Conservation (phyloP, 2,888 invertebrate genomes). For the Isotomurus palustris region DNA sequence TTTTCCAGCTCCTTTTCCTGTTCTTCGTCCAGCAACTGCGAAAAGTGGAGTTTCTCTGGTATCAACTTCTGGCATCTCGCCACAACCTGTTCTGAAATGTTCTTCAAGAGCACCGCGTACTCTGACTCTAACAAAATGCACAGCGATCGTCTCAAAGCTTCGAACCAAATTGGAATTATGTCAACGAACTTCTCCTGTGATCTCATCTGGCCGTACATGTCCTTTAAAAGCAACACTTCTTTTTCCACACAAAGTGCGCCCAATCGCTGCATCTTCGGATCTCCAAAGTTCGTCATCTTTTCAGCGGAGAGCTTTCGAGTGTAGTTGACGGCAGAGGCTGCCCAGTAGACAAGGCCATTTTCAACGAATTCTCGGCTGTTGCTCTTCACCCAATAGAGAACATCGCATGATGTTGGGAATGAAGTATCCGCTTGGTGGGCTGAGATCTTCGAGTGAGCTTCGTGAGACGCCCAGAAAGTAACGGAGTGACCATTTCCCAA, state of each 20-base stretch:
- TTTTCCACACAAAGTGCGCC: conserved; percentile 7
- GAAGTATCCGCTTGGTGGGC: neutral
- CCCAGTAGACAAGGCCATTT: conserved; percentile 37
- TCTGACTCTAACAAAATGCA: neutral
- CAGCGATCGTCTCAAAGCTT: neutral
- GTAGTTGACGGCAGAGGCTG: conserved; percentile 25
- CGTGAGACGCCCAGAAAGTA: conserved; percentile 30
- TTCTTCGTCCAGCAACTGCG: conserved; percentile 20
- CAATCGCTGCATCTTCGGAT: neutral
- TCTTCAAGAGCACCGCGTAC: neutral
- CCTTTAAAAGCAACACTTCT: conserved; percentile 1
- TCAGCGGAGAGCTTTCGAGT: conserved; percentile 27
- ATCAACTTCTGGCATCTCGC: conserved; percentile 5
- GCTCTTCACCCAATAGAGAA: conserved; percentile 30
- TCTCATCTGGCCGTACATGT: conserved; percentile 7
- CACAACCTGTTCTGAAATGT: neutral
- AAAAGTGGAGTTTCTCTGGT: conserved; percentile 1
- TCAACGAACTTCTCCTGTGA: neutral
- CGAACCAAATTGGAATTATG: conserved; percentile 3
- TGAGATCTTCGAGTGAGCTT: conserved; percentile 22
- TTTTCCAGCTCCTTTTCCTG: conserved; percentile 24
- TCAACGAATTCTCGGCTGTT: conserved; percentile 25
- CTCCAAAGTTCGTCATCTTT: neutral
- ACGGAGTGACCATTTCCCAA: conserved; percentile 31
- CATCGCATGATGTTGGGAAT: conserved; percentile 12